Base-by-base conservation (phyloP, 2,888 invertebrate species). In the Cephonodes hylas region DNA sequence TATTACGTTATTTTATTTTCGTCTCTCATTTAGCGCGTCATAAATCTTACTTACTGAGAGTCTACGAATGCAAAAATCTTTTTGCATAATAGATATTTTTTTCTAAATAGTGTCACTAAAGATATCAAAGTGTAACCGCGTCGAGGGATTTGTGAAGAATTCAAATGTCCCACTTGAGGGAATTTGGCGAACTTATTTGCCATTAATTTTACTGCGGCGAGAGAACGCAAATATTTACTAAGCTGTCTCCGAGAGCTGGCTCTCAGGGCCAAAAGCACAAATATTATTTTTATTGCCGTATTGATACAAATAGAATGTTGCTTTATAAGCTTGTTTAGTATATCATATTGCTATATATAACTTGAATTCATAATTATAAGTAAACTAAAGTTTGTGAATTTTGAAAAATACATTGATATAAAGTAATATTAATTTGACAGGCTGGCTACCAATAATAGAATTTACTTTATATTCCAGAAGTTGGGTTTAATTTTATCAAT, bases 191-290 rank as follows among this genome's bases (percentile, higher is more conserved):
- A 60, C n/a, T 6, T 46, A 48, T 48, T 60, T 48, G 27, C 25
- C 38, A 45, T 46, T 22, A 60, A 60, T 60, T 60, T 60, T 48
- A 53, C 25, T 48, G 48, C 48, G 25, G 13, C 25, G 46, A 27
- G n/a, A 38, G 48, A n/a, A n/a, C n/a, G 23, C 34, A 42, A 46
- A 48, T 45, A 53, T 48, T 48, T 18, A 42, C 22, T 7, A 13
- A 23, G 7, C n/a, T n/a, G 27, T 53, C 18, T 27, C 31, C 3
- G 48, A 31, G 46, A 18, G 18, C 22, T 1, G 10, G 44, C 15
- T 27, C 10, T 27, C 27, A 1, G 27, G 27, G 8, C 27, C 20
- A 44, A 44, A 20, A 20, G 20, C 3, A 44, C 20, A 44, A 44
- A 44, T 44, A 44, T 44, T 44, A 23, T 46, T 46, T 23, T 46